Conservation (phyloP, 2,888 invertebrate species). For the Drosophila borborema region DNA sequence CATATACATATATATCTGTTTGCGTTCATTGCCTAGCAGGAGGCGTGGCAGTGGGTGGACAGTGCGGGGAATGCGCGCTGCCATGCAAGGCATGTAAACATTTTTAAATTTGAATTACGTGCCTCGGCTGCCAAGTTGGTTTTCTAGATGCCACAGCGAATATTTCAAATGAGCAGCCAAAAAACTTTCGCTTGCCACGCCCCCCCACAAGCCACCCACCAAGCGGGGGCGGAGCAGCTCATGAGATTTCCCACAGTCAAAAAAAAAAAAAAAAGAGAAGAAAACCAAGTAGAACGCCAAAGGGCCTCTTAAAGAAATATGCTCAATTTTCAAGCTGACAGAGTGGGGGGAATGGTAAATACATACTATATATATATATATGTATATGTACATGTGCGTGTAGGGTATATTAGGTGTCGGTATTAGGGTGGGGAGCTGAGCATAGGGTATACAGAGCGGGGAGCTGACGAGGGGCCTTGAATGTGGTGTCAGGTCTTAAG, state of each 20-base stretch:
- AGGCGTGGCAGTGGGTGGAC: background rate
- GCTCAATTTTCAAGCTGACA: slow-evolving; percentile 31
- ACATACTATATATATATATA: background rate
- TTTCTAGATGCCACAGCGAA: slow-evolving; percentile 24
- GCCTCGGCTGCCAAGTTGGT: slow-evolving; percentile 59
- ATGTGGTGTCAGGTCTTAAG: slow-evolving; percentile 24
- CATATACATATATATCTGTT: background rate
- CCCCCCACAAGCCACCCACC: slow-evolving; percentile 1
- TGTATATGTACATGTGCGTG: background rate
- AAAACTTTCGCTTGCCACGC: slow-evolving; percentile 56
- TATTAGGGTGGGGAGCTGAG: background rate
- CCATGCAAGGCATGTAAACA: slow-evolving; percentile 73
- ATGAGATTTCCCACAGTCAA: slow-evolving; percentile 47
- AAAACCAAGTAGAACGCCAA: slow-evolving; percentile 29
- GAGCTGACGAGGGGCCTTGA: background rate
- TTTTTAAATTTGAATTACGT: slow-evolving; percentile 80
- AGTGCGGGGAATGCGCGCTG: slow-evolving; percentile 18
- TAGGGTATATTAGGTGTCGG: slow-evolving; percentile 17
- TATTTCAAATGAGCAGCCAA: slow-evolving; percentile 57
- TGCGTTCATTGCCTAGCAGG: background rate
- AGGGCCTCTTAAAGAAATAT: slow-evolving; percentile 47
- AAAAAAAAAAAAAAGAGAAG: background rate
- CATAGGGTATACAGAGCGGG: background rate
- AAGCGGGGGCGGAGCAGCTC: slow-evolving; percentile 27
- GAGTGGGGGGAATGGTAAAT: background rate